Evolutionary conservation across 2,113 vertebrate genomes (phyloP).

Genomic region (Jacana jacana): DNA sequence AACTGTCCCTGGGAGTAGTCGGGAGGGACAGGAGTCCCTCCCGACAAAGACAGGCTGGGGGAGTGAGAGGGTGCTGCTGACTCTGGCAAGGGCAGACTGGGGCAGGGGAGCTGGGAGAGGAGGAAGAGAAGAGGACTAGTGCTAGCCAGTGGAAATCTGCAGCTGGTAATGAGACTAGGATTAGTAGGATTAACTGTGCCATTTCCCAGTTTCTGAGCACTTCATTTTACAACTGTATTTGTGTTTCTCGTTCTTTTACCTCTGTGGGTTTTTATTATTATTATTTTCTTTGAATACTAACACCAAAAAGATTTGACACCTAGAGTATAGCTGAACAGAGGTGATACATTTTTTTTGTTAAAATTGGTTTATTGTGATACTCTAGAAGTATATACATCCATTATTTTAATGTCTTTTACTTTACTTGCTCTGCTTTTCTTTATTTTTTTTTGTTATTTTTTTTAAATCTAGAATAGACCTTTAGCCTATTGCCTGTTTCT

Average conservation of each 20-base stretch:
- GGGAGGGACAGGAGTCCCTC: background rate
- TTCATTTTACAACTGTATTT: background rate
- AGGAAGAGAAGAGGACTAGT: too few species aligned
- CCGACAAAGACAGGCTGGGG: too few species aligned
- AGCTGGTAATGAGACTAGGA: background rate
- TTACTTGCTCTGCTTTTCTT: background rate
- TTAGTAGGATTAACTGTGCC: background rate
- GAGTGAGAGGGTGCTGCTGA: background rate
- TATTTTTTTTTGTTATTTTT: background rate
- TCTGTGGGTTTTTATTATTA: background rate
- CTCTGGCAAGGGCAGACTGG: background rate
- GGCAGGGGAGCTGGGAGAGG: background rate
- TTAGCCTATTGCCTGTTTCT: background rate
- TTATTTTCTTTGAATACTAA: background rate
- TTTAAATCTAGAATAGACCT: background rate
- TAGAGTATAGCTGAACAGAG: background rate
- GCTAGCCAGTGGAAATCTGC: background rate
- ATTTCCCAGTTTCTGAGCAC: background rate
- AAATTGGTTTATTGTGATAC: background rate
- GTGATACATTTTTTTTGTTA: background rate
- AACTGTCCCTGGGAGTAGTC: background rate
- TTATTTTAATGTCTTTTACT: background rate
- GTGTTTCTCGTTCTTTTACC: background rate
- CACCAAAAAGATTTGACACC: background rate
- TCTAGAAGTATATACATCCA: background rate